Conservation (phyloP, 2,113 vertebrate genomes). For the Turdus rufiventris region DNA sequence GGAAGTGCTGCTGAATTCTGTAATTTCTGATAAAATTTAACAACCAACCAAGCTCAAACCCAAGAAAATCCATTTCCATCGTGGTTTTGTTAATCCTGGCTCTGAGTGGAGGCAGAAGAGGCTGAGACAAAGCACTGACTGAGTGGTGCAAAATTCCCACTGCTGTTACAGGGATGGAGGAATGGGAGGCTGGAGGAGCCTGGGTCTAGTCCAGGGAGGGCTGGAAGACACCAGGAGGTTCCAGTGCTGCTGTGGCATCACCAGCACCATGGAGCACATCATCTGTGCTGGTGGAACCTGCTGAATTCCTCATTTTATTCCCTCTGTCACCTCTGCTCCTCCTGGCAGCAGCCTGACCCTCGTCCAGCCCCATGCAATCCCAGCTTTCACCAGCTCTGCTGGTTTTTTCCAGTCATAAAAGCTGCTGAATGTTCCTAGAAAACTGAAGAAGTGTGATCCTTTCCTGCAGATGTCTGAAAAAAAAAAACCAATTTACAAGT, state of each 20-base stretch:
- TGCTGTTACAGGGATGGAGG: no score
- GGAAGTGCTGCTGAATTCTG: no score
- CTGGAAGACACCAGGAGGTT: background rate
- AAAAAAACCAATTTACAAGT: conserved; percentile 9
- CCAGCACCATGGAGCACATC: background rate
- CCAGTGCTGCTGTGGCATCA: background rate
- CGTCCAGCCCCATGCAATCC: background rate
- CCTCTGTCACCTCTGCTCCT: background rate
- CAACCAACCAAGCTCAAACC: no score
- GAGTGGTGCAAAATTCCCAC: no score
- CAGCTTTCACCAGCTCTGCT: background rate
- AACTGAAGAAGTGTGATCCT: conserved; percentile 35
- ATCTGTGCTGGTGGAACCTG: background rate
- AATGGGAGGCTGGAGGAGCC: background rate
- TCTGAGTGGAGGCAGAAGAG: no score
- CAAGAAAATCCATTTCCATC: no score
- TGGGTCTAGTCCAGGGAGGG: background rate
- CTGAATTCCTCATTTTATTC: background rate
- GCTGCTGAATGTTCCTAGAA: conserved; percentile 6
- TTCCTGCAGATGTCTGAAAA: conserved; percentile 34
- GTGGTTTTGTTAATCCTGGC: no score
- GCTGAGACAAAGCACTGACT: no score
- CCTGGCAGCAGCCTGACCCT: background rate
- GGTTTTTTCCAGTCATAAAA: conserved; percentile 31
- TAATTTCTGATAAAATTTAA: no score